phyloP scores from a whole-genome alignment of 2,888 invertebrate genomes.

The Drosophila antonietae region DNA sequence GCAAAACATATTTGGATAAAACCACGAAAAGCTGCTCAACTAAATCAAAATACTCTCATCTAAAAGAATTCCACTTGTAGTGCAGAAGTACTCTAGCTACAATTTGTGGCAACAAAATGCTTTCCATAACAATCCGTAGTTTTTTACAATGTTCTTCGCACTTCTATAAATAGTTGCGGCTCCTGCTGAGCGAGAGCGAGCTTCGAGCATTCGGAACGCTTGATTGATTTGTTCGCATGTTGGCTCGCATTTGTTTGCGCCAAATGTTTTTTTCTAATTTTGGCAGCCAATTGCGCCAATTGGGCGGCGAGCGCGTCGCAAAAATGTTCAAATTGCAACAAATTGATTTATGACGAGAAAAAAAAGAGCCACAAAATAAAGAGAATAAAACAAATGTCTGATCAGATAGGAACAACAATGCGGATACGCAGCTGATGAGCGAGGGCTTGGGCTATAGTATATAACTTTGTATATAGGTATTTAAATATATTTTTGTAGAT shows the following conservation, averaged over 20 bases:
- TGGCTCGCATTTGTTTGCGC: constrained; percentile 31
- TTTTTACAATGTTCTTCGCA: constrained; percentile 7
- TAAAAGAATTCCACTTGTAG: not conserved
- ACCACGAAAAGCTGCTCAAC: not conserved
- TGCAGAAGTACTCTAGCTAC: not conserved
- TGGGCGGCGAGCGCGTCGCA: constrained; percentile 51
- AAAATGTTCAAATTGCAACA: constrained; percentile 65
- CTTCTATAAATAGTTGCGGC: constrained; percentile 7
- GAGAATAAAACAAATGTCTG: constrained; percentile 12
- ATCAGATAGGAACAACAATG: constrained; percentile 48
- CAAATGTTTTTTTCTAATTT: constrained; percentile 57
- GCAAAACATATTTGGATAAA: not conserved
- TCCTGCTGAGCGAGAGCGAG: constrained; percentile 12
- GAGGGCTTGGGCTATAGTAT: constrained; percentile 16
- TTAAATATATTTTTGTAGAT: not conserved
- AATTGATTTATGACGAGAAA: constrained; percentile 72
- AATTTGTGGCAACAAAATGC: not conserved
- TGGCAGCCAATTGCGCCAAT: constrained; percentile 62
- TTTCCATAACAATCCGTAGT: not conserved
- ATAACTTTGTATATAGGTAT: not conserved
- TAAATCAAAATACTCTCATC: not conserved
- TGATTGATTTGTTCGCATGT: constrained; percentile 67
- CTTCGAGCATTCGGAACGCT: constrained; percentile 9
- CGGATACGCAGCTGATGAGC: constrained; percentile 52
- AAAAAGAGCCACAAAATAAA: constrained; percentile 10